A percentile compares a stretch with the other conserved stretches of the same genome.
phyloP scores from a whole-genome alignment of 2,888 invertebrate genomes.

The Pteria penguin region DNA sequence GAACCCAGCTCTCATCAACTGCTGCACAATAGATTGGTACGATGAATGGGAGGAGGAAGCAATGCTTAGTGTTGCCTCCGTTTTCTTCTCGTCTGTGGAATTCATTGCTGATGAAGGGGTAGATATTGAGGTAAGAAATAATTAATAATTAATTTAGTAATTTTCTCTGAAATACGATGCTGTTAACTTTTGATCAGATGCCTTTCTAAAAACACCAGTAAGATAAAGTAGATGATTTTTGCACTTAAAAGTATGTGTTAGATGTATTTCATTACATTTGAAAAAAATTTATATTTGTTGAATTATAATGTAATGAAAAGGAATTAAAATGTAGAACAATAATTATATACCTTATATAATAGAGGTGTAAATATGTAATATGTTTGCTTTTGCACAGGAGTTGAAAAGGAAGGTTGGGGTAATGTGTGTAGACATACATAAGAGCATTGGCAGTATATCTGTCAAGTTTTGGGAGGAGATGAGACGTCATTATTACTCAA shows the following conservation, averaged over 20 bases:
- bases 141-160: too few relatives aligned
- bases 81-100: constrained; percentile 77
- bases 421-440: constrained; percentile 78
- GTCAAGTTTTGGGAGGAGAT: constrained; percentile 75
- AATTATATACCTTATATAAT: too few relatives aligned
- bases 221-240: too few relatives aligned
- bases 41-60: constrained; percentile 79
- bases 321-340: neutral
- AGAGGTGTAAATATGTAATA: neutral
- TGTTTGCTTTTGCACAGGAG: constrained; percentile 50
- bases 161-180: too few relatives aligned
- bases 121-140: constrained; percentile 69
- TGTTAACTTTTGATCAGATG: too few relatives aligned
- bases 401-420: constrained; percentile 73
- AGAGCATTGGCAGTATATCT: constrained; percentile 66
- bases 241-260: too few relatives aligned
- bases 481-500: constrained; percentile 77
- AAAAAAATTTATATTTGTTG: too few relatives aligned
- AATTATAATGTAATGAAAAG: too few relatives aligned
- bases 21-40: constrained; percentile 80
- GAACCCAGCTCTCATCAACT: constrained; percentile 80
- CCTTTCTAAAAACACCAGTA: too few relatives aligned
- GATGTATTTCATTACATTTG: too few relatives aligned
- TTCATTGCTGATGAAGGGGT: constrained; percentile 72
- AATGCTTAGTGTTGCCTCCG: constrained; percentile 78